phyloP scores from a whole-genome alignment of 2,888 invertebrate species.

The Griposia aprilina region DNA sequence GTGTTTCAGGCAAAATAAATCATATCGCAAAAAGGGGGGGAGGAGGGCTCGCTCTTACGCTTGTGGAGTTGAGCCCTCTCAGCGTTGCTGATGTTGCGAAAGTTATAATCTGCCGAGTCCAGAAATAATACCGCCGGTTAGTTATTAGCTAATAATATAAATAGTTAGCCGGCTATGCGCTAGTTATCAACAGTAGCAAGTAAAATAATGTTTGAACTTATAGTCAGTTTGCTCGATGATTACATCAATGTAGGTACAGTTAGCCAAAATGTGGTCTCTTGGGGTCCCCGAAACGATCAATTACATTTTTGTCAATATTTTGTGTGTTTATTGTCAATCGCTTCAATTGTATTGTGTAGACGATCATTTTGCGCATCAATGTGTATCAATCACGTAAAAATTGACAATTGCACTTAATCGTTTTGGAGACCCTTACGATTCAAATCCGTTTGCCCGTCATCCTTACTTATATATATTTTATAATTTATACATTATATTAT shows the following conservation, averaged over 20 bases:
- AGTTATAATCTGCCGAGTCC: conserved; percentile 2
- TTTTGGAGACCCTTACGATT: not conserved
- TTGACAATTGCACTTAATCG: not conserved
- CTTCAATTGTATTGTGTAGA: not conserved
- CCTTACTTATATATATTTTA: too few relatives aligned
- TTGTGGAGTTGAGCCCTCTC: not conserved
- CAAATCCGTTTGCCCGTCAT: not conserved
- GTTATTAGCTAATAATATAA: not conserved
- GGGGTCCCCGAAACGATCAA: not conserved
- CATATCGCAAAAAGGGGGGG: too few relatives aligned
- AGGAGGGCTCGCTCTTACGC: too few relatives aligned
- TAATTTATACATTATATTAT: too few relatives aligned
- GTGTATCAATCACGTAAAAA: not conserved
- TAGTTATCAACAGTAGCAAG: not conserved
- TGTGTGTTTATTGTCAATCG: not conserved
- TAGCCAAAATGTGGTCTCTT: not conserved
- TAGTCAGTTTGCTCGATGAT: conserved; percentile 10
- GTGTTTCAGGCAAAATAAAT: too few relatives aligned
- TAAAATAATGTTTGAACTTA: not conserved
- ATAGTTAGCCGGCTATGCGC: too few relatives aligned
- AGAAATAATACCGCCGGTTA: conserved; percentile 17
- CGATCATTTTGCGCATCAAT: not conserved
- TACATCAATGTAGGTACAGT: not conserved
- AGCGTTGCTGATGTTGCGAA: not conserved
- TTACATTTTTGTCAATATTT: not conserved